phyloP scores from a whole-genome alignment of 1,140 invertebrate genomes.

The Telenomus remus region DNA sequence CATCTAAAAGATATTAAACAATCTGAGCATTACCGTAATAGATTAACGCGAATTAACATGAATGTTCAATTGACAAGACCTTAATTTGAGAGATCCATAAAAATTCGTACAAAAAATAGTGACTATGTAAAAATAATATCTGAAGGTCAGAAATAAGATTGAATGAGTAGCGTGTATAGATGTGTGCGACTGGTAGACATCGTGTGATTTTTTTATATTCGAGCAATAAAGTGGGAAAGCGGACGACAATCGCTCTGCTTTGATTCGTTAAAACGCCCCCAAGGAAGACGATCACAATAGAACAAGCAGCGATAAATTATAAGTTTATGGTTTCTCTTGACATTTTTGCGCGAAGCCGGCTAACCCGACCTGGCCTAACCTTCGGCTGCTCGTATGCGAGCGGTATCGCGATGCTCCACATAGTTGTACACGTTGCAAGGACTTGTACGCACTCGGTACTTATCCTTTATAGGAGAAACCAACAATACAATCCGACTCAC shows the following conservation, averaged over 20 bases:
- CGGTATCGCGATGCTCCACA: constrained; percentile 44
- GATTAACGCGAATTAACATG: too few species aligned
- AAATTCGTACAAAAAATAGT: too few species aligned
- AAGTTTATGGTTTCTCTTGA: constrained; percentile 73
- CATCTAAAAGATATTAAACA: too few species aligned
- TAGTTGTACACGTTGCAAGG: constrained; percentile 49
- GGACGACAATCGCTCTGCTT: constrained; percentile 62
- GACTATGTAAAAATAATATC: too few species aligned
- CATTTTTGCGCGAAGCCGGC: constrained; percentile 67
- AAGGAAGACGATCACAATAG: constrained; percentile 68
- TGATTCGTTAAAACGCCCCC: constrained; percentile 73
- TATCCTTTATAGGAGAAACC: constrained; percentile 59
- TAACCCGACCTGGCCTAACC: constrained; percentile 74
- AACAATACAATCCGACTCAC: constrained; percentile 70
- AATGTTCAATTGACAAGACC: too few species aligned
- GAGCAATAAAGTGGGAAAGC: constrained; percentile 55
- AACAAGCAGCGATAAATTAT: constrained; percentile 72
- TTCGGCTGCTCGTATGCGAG: constrained; percentile 62
- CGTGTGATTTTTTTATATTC: constrained; percentile 51
- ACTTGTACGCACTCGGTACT: constrained; percentile 59
- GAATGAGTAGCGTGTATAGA: too few species aligned
- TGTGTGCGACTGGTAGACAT: background rate
- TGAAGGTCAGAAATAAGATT: too few species aligned
- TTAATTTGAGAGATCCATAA: too few species aligned
- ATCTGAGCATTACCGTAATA: too few species aligned